phyloP scores from a whole-genome alignment of 2,797 vertebrate genomes.

The Rhinichthys osculus region DNA sequence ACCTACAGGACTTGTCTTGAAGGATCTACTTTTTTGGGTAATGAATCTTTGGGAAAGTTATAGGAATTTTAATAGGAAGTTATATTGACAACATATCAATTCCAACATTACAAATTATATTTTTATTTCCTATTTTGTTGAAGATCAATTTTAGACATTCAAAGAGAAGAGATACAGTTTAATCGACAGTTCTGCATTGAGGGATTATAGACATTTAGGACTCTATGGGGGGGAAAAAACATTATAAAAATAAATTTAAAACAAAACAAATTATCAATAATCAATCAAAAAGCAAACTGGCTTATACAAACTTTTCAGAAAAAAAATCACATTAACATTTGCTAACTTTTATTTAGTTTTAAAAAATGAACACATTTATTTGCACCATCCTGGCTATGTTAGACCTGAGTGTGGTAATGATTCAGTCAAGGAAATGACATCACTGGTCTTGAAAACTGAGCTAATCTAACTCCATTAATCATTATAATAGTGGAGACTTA shows the following conservation, averaged over 20 bases:
- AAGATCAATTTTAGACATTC: slow-evolving; percentile 12
- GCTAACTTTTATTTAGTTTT: background rate
- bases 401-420: background rate
- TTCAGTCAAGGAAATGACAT: slow-evolving; percentile 8
- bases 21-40: background rate
- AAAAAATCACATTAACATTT: slow-evolving; percentile 6
- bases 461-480: background rate
- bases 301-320: background rate
- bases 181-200: slow-evolving; percentile 7
- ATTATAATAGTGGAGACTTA: background rate
- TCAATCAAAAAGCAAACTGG: background rate
- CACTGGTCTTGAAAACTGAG: background rate
- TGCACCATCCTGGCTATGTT: background rate
- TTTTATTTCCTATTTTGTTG: slow-evolving; percentile 11
- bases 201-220: background rate
- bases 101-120: slow-evolving; percentile 4
- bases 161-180: background rate
- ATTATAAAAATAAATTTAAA: slow-evolving; percentile 16
- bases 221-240: background rate
- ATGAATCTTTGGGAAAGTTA: background rate
- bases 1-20: background rate
- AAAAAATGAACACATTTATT: background rate
- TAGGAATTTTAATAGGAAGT: too few relatives aligned
- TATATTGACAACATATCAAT: background rate
- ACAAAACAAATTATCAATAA: slow-evolving; percentile 10